Conservation (phyloP, 2,113 vertebrate species). For the Entelurus aequoreus region DNA sequence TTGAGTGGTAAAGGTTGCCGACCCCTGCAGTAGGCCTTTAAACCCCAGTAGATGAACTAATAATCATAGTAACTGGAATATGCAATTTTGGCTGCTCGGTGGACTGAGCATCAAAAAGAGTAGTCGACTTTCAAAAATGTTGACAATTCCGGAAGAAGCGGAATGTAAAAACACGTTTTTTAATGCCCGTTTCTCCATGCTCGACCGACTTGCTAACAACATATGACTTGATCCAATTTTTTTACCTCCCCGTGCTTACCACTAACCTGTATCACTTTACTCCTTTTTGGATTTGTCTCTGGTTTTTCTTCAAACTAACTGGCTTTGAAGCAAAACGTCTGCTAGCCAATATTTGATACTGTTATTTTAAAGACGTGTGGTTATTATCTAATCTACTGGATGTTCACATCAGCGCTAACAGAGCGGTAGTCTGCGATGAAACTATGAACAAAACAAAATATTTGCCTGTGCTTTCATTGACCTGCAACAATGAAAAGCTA, state of each 20-base stretch:
- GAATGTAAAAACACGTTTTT: too few species aligned
- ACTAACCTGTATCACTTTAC: slow-evolving; percentile 35
- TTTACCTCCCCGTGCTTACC: slow-evolving; percentile 24
- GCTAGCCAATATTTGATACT: slow-evolving; percentile 25
- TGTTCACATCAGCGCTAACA: slow-evolving; percentile 48
- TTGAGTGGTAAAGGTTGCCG: too few species aligned
- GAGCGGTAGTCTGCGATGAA: slow-evolving; percentile 40
- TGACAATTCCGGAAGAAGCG: too few species aligned
- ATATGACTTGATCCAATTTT: slow-evolving; percentile 32
- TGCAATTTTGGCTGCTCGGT: too few species aligned
- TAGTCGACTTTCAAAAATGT: too few species aligned
- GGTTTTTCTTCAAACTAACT: slow-evolving; percentile 37
- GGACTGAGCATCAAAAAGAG: too few species aligned
- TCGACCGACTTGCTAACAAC: slow-evolving; percentile 12
- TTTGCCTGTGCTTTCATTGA: slow-evolving; percentile 42
- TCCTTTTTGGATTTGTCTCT: slow-evolving; percentile 28
- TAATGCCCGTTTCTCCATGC: too few species aligned
- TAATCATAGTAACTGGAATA: too few species aligned
- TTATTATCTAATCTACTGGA: slow-evolving; percentile 25
- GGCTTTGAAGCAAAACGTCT: slow-evolving; percentile 12
- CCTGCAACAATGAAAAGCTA: slow-evolving; percentile 15
- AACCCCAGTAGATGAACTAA: too few species aligned
- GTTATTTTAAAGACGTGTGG: slow-evolving; percentile 25
- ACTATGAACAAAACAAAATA: slow-evolving; percentile 48
- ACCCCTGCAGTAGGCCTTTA: too few species aligned